Conservation (phyloP, 2,888 invertebrate genomes). For the Mayetiola destructor region DNA sequence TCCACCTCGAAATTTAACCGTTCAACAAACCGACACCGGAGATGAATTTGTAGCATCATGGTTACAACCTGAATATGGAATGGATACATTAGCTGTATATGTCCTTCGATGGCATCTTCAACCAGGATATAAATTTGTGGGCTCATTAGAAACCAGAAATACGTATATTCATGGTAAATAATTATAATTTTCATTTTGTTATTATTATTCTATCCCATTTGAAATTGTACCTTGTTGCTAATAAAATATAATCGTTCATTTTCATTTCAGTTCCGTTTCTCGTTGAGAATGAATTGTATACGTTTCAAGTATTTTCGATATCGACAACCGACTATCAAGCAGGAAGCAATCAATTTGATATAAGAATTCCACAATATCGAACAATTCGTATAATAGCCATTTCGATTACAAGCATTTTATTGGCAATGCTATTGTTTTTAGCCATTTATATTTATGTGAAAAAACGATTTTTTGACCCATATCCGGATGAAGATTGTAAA, state of each 20-base stretch:
- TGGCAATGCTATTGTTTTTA: constrained; percentile 49
- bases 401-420: constrained; percentile 53
- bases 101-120: constrained; percentile 56
- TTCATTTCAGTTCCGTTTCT: constrained; percentile 46
- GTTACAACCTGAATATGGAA: constrained; percentile 47
- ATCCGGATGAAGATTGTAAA: constrained; percentile 17
- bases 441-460: constrained; percentile 42
- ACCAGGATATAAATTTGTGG: constrained; percentile 46
- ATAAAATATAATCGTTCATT: neutral
- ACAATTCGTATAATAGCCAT: constrained; percentile 51
- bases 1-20: constrained; percentile 53
- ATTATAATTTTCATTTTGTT: neutral
- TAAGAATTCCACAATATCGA: constrained; percentile 55
- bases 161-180: constrained; percentile 45
- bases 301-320: constrained; percentile 56
- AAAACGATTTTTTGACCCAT: constrained; percentile 29
- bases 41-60: constrained; percentile 66
- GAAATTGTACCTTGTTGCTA: neutral
- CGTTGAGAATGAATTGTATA: constrained; percentile 57
- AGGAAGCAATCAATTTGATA: constrained; percentile 45
- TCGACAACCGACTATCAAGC: constrained; percentile 45
- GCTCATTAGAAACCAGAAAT: constrained; percentile 52
- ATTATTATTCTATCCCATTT: neutral
- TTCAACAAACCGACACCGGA: constrained; percentile 43
- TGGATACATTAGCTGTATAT: constrained; percentile 45